Evolutionary conservation across 2,888 invertebrate genomes (phyloP), one percentile per base, ranked within the genome.

Genomic region (Noctuana brunneofusca): DNA sequence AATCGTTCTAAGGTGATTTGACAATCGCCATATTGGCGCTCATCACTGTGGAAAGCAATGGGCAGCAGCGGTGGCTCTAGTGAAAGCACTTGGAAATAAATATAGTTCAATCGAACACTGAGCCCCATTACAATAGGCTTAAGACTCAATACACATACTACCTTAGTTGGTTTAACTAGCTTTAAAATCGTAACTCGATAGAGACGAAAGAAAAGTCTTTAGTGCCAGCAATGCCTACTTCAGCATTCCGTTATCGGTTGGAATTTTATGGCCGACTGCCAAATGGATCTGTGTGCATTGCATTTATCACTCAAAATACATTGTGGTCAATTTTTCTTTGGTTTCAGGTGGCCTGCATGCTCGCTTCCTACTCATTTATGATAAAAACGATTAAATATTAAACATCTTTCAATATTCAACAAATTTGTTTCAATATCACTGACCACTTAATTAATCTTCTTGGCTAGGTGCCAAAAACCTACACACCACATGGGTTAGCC

Each of bases 161-260:
- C n/a, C n/a, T n/a, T n/a, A n/a, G n/a, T n/a, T n/a, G n/a, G n/a
- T 38, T 38, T 14, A 2, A 38, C 38, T 38, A 5, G 8, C 18
- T 43, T 16, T 43, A 9, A 43, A 6, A 20, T 12, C 5, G 12
- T 8, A 20, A 46, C 11, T 20, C 14, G 38, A 24, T 24, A 24
- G 14, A 60, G 38, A 60, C 57, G 58, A 48, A 60, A 64, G 16
- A 18, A 56, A 46, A 46, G 22, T 24, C 72, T 73, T 74, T 79
- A 16, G 16, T 75, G 69, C 75, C 69, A 73, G 74, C 72, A 71
- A 71, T 78, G 80, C 78, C 80, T 80, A 78, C 78, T 79, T 77
- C 80, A 79, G 83, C 83, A 86, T 87, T 86, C 84, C 84, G 86
- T 83, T 87, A 86, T 86, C 81, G 81, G 75, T 76, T 75, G 73